Conservation (phyloP, 2,113 vertebrate genomes). For the Urocynchramus pylzowi region DNA sequence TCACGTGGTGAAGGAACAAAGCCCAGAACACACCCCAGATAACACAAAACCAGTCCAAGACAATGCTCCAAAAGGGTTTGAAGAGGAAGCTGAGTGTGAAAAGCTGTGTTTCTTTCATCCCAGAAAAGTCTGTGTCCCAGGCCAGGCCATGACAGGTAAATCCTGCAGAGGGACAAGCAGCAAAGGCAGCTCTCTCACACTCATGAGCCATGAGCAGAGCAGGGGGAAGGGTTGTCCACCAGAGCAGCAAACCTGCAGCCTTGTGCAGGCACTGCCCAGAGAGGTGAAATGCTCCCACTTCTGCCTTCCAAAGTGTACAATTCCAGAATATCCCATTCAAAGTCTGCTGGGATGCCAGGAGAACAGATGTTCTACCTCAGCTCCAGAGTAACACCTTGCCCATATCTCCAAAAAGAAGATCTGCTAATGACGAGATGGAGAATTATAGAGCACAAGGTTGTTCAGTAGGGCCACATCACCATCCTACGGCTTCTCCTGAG, state of each 20-base stretch:
- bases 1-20: neutral
- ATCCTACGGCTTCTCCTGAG: rapidly evolving
- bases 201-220: neutral
- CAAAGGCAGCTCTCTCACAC: neutral
- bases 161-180: neutral
- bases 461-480: neutral
- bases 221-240: neutral
- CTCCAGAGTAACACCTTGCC: neutral
- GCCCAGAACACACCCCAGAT: neutral
- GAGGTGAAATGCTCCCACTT: neutral
- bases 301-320: neutral
- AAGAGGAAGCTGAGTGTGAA: neutral
- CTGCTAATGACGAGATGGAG: neutral
- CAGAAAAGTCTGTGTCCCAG: neutral
- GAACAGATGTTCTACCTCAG: neutral
- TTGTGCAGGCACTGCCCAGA: neutral
- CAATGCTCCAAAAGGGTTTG: neutral
- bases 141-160: neutral
- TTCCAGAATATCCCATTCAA: neutral
- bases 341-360: neutral
- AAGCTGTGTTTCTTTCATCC: too few relatives aligned
- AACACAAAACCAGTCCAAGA: neutral
- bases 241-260: neutral
- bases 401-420: neutral
- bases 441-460: neutral